Conservation (phyloP, 2,113 vertebrate species). For the Gymnogyps californianus region DNA sequence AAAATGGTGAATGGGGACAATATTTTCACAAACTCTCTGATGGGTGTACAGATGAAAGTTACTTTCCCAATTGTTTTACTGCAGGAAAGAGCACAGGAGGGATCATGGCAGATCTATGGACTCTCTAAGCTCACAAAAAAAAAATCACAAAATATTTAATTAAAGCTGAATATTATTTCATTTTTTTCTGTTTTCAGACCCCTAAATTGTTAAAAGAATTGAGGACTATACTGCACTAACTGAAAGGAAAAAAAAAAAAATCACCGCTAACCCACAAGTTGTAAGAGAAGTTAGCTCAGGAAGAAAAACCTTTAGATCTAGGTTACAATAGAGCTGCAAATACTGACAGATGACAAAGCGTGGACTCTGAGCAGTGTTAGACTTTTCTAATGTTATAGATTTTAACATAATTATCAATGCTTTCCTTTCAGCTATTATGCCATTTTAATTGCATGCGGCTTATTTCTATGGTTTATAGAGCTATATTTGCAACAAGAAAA, state of each 20-base stretch:
- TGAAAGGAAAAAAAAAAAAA: background rate
- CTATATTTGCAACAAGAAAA: constrained; percentile 71
- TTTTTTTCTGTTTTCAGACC: background rate
- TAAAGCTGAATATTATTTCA: background rate
- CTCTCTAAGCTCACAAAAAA: background rate
- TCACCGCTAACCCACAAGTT: background rate
- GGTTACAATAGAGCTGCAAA: constrained; percentile 40
- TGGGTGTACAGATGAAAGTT: background rate
- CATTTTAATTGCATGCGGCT: constrained; percentile 74
- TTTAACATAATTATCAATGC: constrained; percentile 78
- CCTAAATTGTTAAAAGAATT: background rate
- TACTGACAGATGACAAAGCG: constrained; percentile 61
- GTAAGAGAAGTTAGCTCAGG: constrained; percentile 3
- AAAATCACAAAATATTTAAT: background rate
- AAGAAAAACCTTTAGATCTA: constrained; percentile 39
- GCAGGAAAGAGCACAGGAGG: background rate
- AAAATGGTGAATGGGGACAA: background rate
- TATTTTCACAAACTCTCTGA: constrained; percentile 13
- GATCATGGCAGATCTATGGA: background rate
- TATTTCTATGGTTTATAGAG: constrained; percentile 73
- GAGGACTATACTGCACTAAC: background rate
- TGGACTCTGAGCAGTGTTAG: constrained; percentile 44
- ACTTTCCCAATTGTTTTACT: background rate
- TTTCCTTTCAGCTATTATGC: constrained; percentile 72
- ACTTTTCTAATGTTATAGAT: constrained; percentile 69